These are phyloP conservation scores for human (Homo sapiens) DNA, from an alignment of 2,113 vertebrate genomes.

Conservation along the genomic window GRCh38 chr2:224501-225000, in stretches of 20 bases:
- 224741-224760: not conserved
- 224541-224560: not conserved
- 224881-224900: constrained; percentile 86
- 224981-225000: not conserved
- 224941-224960: not conserved
- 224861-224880: constrained; percentile 78
- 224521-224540: not conserved
- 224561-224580: no score
- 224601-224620: not conserved
- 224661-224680: not conserved
- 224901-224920: constrained; percentile 75
- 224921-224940: constrained; percentile 61
- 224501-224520: not conserved
- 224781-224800: not conserved
- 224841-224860: constrained; percentile 23
- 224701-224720: not conserved
- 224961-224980: not conserved
- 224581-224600: not conserved
- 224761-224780: not conserved
- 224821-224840: not conserved
- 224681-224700: not conserved
- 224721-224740: not conserved
- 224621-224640: no score
- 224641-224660: not conserved
- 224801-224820: not conserved